Evolutionary conservation across 1,140 invertebrate species (phyloP).

Genomic region (Drosophila kohkoa): DNA sequence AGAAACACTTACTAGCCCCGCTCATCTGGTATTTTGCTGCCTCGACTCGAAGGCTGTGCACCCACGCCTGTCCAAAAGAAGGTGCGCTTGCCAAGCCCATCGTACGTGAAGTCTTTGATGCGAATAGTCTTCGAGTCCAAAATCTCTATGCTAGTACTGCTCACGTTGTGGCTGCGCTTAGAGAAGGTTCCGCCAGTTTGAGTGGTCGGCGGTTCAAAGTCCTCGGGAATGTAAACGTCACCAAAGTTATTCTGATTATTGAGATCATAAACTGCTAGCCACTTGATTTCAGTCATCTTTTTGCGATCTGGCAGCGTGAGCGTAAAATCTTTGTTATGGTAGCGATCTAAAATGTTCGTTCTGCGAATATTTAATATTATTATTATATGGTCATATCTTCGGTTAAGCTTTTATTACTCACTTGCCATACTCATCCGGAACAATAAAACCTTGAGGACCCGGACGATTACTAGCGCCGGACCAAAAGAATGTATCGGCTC

Average conservation of each 20-base stretch:
- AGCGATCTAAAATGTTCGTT: slow-evolving; percentile 94
- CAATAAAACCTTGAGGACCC: slow-evolving; percentile 95
- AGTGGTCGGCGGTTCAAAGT: slow-evolving; percentile 93
- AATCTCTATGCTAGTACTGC: slow-evolving; percentile 90
- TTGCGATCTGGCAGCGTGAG: slow-evolving; percentile 94
- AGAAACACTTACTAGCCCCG: slow-evolving; percentile 93
- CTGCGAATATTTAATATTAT: slow-evolving; percentile 84
- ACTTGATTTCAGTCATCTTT: slow-evolving; percentile 94
- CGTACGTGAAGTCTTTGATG: slow-evolving; percentile 91
- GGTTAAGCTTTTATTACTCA: slow-evolving; percentile 85
- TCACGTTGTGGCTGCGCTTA: slow-evolving; percentile 88
- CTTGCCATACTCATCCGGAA: slow-evolving; percentile 95
- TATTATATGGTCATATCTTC: not conserved
- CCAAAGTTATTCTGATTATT: slow-evolving; percentile 94
- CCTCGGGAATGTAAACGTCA: slow-evolving; percentile 95
- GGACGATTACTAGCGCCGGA: slow-evolving; percentile 94
- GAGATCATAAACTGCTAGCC: slow-evolving; percentile 96
- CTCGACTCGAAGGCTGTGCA: slow-evolving; percentile 92
- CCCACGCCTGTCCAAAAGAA: slow-evolving; percentile 96
- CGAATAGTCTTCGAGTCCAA: slow-evolving; percentile 93
- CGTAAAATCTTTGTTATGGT: slow-evolving; percentile 94
- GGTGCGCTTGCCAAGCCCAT: slow-evolving; percentile 90
- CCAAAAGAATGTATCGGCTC: slow-evolving; percentile 96
- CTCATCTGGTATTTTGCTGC: slow-evolving; percentile 94
- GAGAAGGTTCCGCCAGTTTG: slow-evolving; percentile 90